phyloP scores from a whole-genome alignment of 2,888 invertebrate species.

The Hyalella azteca region DNA sequence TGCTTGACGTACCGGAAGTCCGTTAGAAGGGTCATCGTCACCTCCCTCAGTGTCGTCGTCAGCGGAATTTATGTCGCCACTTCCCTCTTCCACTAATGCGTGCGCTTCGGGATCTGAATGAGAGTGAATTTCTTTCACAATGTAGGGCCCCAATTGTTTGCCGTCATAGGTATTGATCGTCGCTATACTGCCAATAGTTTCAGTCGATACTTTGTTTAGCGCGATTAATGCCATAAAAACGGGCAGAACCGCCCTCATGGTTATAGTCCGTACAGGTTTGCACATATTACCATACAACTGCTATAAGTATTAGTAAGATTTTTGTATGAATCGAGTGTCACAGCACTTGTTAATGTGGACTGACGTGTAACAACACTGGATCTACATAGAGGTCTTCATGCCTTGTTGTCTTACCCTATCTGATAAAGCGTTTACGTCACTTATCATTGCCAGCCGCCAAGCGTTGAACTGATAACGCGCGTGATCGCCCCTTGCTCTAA shows the following conservation, averaged over 20 bases:
- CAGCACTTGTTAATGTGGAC: too few relatives aligned
- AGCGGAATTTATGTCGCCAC: not conserved
- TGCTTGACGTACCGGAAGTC: not conserved
- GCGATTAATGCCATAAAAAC: not conserved
- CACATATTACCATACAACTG: too few relatives aligned
- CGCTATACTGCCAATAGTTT: constrained; percentile 6
- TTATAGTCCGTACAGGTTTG: too few relatives aligned
- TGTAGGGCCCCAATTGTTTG: not conserved
- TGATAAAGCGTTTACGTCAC: too few relatives aligned
- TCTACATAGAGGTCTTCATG: too few relatives aligned
- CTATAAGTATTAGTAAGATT: too few relatives aligned
- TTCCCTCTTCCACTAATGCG: not conserved
- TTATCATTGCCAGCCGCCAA: too few relatives aligned
- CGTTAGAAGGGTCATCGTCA: not conserved
- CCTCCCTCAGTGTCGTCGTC: not conserved
- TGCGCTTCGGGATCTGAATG: not conserved
- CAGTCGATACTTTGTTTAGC: not conserved
- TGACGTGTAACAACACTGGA: too few relatives aligned
- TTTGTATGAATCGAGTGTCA: too few relatives aligned
- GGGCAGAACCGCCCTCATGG: not conserved
- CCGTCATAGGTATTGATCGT: not conserved
- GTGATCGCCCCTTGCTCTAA: too few relatives aligned
- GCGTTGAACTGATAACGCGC: too few relatives aligned
- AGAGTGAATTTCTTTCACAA: constrained; percentile 1
- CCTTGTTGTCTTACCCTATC: too few relatives aligned